Evolutionary conservation across 2,797 vertebrate species (phyloP), one percentile per base, ranked within the genome.

Genomic region (Poeciliopsis presidionis): DNA sequence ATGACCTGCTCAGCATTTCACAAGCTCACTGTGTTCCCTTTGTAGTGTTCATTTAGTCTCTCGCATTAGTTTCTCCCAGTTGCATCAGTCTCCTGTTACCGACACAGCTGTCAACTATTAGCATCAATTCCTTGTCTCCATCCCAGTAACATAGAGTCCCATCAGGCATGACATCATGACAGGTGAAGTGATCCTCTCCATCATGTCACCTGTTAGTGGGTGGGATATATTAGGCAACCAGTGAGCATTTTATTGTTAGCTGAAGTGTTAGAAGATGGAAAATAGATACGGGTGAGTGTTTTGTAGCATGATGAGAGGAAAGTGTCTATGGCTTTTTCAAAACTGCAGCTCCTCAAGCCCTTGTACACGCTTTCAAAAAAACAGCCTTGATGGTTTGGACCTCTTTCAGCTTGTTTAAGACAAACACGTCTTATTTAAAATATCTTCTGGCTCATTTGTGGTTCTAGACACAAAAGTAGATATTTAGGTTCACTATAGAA

Each of bases 51-150:
- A 67, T 67, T 67, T 41, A 67, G 22, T 14, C 25, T 43, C 22
- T 25, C 43, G 11, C 65, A 69, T 43, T 69, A 69, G 39, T 69
- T 69, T 22, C 61, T 8, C 33, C 5, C 65, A 5, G 22, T 69
- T 69, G 65, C 39, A 39, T 70, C 41, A 43, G 39, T 70, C 41
- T 70, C 67, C 41, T 70, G 67, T 70, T 70, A 43, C 25, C 41
- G 12, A 14, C 22, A 45, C 67, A 45, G 13, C 25, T 70, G 67
- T 45, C 67, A 70, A 30, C 71, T 61, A 45, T 70, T 70, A 45
- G 67, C 43, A 70, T 70, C 67, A 45, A 43, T 13, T 70, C 6
- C 25, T 70, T 13, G 25, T 70, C 25, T 70, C 41, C 41, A 45
- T 70, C 67, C 41, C 41, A 45, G 41, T 70, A 13, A n/a, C n/a